Base-by-base conservation (phyloP, 2,797 vertebrate species). In the Epinephelus malabaricus region DNA sequence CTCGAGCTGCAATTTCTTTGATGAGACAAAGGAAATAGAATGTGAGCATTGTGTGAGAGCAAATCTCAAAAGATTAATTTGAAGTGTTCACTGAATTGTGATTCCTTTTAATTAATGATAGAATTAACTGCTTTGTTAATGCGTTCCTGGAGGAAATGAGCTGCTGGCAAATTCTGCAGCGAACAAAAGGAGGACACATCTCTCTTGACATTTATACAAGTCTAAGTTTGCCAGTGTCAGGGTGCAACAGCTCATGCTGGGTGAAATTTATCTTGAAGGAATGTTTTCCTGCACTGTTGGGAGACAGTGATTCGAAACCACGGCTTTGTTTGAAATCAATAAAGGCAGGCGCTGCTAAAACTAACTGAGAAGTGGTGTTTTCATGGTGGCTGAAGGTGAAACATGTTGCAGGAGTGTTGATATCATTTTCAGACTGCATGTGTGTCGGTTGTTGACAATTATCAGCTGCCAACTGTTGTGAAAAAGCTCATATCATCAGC, bases 81-180 rank as follows among this genome's bases (percentile, higher is more conserved):
- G 91, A 95, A 93, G 92, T 93, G 94, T 91, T 94, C 93, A 93
- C 92, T 94, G 92, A 93, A 93, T 96, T 95, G 94, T 94, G 93
- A 94, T 96, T 95, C 93, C 86, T 93, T 96, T 95, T 94, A 96
- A 96, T 96, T 95, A 95, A 96, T 94, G 93, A 93, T 78, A 94
- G 92, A 96, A 95, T 95, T 95, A 95, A 95, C 92, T 90, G 93
- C 93, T 95, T 94, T 95, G 94, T 96, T 94, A 95, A 95, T 93
- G 92, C 76, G 89, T 93, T 95, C 94, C 95, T 94, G 65, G 92
- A 94, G 94, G 94, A 94, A 93, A 91, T 93, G 91, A 94, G 91
- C 94, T 94, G 89, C 90, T 79, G 92, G 93, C 91, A 89, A 88
- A 91, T 88, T 88, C 87, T 53, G 85, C 82, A 23, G 79, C 56